Conservation (phyloP, 2,888 invertebrate genomes). For the Dendrolimus houi region DNA sequence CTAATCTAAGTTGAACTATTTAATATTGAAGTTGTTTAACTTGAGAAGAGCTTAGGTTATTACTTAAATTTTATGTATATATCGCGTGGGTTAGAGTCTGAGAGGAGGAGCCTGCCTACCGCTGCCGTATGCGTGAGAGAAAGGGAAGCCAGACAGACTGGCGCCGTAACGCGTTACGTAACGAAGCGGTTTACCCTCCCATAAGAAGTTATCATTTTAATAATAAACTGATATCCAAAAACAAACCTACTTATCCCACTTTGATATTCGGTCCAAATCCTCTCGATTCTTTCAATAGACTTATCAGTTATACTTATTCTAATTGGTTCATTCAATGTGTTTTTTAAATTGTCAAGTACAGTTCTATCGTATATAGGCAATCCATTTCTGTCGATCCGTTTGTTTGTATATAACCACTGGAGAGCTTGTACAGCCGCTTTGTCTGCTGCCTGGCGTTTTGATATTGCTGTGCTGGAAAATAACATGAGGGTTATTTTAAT, state of each 20-base stretch:
- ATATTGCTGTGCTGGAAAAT: constrained; percentile 46
- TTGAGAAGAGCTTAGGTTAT: too few relatives aligned
- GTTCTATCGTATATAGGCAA: constrained; percentile 62
- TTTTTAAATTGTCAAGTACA: constrained; percentile 42
- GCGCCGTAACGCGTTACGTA: too few relatives aligned
- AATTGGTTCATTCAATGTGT: constrained; percentile 38
- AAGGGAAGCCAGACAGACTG: too few relatives aligned
- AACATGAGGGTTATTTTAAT: not conserved
- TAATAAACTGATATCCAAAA: constrained; percentile 5
- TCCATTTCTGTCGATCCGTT: constrained; percentile 62
- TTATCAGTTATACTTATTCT: constrained; percentile 38
- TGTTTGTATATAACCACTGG: constrained; percentile 66
- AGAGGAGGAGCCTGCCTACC: too few relatives aligned
- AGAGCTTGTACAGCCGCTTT: constrained; percentile 73
- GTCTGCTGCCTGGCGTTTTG: constrained; percentile 72
- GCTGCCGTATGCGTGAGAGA: too few relatives aligned
- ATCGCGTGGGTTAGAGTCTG: too few relatives aligned
- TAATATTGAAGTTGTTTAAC: too few relatives aligned
- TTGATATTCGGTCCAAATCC: constrained; percentile 60
- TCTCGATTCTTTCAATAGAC: constrained; percentile 46
- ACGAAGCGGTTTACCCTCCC: too few relatives aligned
- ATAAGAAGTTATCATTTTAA: too few relatives aligned
- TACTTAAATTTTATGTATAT: too few relatives aligned
- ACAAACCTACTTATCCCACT: constrained; percentile 57
- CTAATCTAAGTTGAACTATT: too few relatives aligned